Conservation (phyloP, 2,888 invertebrate genomes). For the Euspilapteryx auroguttella region DNA sequence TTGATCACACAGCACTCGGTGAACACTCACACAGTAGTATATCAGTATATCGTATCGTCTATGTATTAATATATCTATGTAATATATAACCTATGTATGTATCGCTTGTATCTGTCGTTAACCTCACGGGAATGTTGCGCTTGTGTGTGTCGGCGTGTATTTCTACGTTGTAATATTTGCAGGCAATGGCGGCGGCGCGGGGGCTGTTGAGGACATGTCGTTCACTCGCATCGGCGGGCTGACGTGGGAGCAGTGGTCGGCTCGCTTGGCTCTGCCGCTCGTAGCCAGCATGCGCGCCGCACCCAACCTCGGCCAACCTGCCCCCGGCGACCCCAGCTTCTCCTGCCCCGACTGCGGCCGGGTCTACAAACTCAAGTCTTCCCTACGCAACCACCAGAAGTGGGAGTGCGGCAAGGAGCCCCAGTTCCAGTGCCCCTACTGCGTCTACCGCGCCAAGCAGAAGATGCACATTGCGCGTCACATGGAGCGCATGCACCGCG, state of each 20-base stretch:
- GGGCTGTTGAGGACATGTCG: conserved; percentile 71
- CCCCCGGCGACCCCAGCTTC: conserved; percentile 63
- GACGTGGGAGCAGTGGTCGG: conserved; percentile 76
- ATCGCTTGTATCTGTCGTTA: conserved; percentile 42
- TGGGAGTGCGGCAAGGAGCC: conserved; percentile 88
- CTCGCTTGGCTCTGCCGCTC: conserved; percentile 72
- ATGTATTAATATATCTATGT: no score
- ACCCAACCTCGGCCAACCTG: conserved; percentile 18
- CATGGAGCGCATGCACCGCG: conserved; percentile 82
- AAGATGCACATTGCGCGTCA: conserved; percentile 84
- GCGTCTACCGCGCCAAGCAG: conserved; percentile 82
- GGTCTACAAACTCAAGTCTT: conserved; percentile 85
- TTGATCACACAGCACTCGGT: conserved; percentile 59
- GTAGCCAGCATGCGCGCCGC: conserved; percentile 62
- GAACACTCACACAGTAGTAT: conserved; percentile 45
- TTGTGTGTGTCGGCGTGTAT: conserved; percentile 11
- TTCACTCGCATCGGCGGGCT: conserved; percentile 70
- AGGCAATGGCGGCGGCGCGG: conserved; percentile 22
- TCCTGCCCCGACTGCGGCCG: conserved; percentile 82
- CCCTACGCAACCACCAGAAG: conserved; percentile 80
- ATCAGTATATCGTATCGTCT: conserved; percentile 17
- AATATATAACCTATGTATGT: no score
- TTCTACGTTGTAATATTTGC: conserved; percentile 23
- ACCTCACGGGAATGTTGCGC: conserved; percentile 35
- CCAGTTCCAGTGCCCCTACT: conserved; percentile 80